Evolutionary conservation across 2,888 invertebrate species (phyloP).

Genomic region (Erebia palarica): DNA sequence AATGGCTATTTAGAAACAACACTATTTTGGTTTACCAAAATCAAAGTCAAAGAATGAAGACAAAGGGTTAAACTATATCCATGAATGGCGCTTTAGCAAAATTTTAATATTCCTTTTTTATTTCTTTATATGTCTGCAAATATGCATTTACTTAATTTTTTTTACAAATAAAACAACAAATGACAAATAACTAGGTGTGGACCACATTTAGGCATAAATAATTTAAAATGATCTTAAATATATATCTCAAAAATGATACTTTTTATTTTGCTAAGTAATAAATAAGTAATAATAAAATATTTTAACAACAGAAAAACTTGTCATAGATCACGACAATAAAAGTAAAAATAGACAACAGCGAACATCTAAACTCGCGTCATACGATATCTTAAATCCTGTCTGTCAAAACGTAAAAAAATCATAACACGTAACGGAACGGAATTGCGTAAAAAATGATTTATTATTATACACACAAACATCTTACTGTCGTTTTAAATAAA

Average conservation of each 20-base stretch:
- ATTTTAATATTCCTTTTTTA: no score
- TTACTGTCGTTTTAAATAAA: conserved; percentile 47
- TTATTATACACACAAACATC: conserved; percentile 52
- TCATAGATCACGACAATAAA: conserved; percentile 39
- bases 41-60: no score
- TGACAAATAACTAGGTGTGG: background rate
- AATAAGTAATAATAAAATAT: no score
- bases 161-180: background rate
- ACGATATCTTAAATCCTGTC: conserved; percentile 71
- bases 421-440: conserved; percentile 67
- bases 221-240: conserved; percentile 1
- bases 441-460: conserved; percentile 76
- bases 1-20: conserved; percentile 1
- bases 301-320: conserved; percentile 25
- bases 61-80: background rate
- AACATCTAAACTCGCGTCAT: conserved; percentile 54
- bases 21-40: background rate
- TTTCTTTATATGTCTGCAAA: no score
- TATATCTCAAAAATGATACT: conserved; percentile 12
- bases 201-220: background rate
- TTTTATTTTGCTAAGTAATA: conserved; percentile 8
- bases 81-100: background rate
- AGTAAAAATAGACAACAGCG: conserved; percentile 57
- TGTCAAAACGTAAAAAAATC: conserved; percentile 68
- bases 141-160: no score